Evolutionary conservation across 2,888 invertebrate species (phyloP).

Genomic region (Hartigia nigra): DNA sequence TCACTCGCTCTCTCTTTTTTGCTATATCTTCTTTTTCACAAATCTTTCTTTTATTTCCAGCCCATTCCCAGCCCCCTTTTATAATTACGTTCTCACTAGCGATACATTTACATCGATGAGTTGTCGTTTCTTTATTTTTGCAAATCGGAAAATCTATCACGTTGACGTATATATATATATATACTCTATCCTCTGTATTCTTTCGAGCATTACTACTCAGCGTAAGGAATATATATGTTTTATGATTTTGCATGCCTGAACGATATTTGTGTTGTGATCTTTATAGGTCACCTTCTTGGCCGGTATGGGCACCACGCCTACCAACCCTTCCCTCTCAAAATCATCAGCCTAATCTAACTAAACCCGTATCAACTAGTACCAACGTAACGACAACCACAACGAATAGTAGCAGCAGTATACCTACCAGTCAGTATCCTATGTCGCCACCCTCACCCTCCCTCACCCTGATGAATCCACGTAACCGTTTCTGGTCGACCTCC

Average conservation of each 20-base stretch:
- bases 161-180: not conserved
- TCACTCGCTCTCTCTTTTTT: conserved; percentile 14
- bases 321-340: conserved; percentile 59
- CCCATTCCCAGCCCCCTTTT: not conserved
- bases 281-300: conserved; percentile 73
- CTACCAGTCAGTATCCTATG: conserved; percentile 32
- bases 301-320: conserved; percentile 69
- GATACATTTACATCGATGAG: not conserved
- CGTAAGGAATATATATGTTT: conserved; percentile 26
- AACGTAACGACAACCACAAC: conserved; percentile 14
- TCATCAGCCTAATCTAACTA: conserved; percentile 38
- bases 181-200: not conserved
- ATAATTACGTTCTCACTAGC: conserved; percentile 3
- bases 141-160: not conserved
- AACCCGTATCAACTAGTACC: conserved; percentile 19
- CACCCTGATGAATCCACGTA: conserved; percentile 47
- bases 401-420: conserved; percentile 21
- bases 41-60: not conserved
- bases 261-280: conserved; percentile 65
- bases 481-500: conserved; percentile 55
- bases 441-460: conserved; percentile 53
- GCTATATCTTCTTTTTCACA: conserved; percentile 9
- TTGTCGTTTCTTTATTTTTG: conserved; percentile 9
- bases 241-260: conserved; percentile 65
- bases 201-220: not conserved